Conservation (phyloP, 2,888 invertebrate genomes). For the Ichneumoninae sp. region DNA sequence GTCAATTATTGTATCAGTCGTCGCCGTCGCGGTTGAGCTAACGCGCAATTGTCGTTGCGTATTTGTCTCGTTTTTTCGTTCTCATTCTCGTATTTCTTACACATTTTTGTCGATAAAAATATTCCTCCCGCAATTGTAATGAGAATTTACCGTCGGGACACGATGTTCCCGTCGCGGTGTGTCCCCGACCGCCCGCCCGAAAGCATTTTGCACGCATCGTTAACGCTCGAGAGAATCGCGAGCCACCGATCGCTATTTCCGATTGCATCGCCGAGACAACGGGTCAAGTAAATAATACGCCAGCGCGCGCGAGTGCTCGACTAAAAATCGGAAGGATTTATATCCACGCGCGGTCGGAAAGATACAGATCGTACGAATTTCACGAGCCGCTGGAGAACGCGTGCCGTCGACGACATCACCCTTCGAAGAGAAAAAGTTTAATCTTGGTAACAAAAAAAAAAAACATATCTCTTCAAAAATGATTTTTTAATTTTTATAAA, state of each 20-base stretch:
- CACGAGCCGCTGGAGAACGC: constrained; percentile 37
- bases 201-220: constrained; percentile 39
- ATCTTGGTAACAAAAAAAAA: neutral
- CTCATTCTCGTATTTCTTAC: neutral
- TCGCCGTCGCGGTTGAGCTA: constrained; percentile 60
- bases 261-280: constrained; percentile 38
- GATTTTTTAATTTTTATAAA: neutral
- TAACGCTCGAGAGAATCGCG: constrained; percentile 32
- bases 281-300: constrained; percentile 22
- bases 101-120: constrained; percentile 20
- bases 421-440: neutral
- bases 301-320: neutral
- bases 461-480: neutral
- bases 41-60: constrained; percentile 40
- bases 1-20: constrained; percentile 32
- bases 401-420: constrained; percentile 7
- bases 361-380: constrained; percentile 42
- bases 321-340: constrained; percentile 40
- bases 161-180: constrained; percentile 18
- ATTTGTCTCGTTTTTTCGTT: neutral
- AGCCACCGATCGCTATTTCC: constrained; percentile 5
- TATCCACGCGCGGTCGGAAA: neutral
- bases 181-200: neutral
- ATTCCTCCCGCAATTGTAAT: constrained; percentile 7
- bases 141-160: constrained; percentile 10